Conservation (phyloP, 2,113 vertebrate genomes). For the Stigmatopora argus region DNA sequence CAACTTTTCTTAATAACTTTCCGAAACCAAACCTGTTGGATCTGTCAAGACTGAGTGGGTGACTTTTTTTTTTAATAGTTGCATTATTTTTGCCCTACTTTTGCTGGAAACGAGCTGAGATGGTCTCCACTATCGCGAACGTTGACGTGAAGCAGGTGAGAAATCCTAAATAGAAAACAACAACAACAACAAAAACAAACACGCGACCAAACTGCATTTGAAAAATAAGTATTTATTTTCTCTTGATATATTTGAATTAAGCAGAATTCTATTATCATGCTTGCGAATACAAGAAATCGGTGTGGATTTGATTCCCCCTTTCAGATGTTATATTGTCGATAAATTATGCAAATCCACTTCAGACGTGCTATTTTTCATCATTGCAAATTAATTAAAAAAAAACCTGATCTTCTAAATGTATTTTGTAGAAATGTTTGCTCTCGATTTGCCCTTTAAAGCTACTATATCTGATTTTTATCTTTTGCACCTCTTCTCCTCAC, state of each 20-base stretch:
- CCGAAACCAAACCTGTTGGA: background rate
- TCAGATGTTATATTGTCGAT: too few relatives aligned
- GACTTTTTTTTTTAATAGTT: background rate
- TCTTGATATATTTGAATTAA: background rate
- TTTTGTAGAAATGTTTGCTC: too few relatives aligned
- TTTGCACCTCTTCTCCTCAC: too few relatives aligned
- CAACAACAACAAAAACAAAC: background rate
- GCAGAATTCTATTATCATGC: background rate
- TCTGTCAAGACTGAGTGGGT: background rate
- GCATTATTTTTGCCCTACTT: background rate
- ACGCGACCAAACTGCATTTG: background rate
- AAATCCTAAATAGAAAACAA: background rate
- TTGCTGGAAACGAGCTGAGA: slow-evolving; percentile 5
- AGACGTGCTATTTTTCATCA: background rate
- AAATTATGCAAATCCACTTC: background rate
- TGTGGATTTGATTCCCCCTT: background rate
- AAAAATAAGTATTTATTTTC: background rate
- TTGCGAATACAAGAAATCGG: background rate
- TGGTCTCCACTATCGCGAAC: slow-evolving; percentile 41
- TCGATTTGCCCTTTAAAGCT: too few relatives aligned
- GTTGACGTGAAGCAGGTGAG: slow-evolving; percentile 46
- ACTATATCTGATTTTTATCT: too few relatives aligned
- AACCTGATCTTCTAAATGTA: too few relatives aligned
- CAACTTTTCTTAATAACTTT: background rate
- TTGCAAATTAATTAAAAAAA: background rate